A percentile compares a stretch with the other conserved stretches of the same genome.
Conservation (phyloP, 2,113 vertebrate genomes). For the Lamprologus tigripictilis region DNA sequence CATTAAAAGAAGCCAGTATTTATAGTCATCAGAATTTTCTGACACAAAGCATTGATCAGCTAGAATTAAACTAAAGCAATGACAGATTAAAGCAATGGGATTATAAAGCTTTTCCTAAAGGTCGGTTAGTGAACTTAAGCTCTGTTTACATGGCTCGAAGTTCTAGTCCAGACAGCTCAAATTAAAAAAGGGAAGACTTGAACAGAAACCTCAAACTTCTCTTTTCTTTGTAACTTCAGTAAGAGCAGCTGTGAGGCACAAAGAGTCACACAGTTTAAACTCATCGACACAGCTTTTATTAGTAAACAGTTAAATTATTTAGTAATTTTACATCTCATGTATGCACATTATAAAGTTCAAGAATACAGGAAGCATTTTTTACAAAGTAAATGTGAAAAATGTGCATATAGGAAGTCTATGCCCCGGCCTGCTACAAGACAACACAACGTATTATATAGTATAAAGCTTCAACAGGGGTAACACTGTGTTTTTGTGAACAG, state of each 20-base stretch:
- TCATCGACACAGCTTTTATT: background rate
- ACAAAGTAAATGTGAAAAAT: background rate
- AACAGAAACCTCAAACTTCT: background rate
- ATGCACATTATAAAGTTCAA: background rate
- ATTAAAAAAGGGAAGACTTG: background rate
- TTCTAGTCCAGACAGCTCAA: background rate
- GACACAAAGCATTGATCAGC: background rate
- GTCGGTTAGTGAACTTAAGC: background rate
- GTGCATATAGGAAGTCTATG: background rate
- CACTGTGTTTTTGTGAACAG: background rate
- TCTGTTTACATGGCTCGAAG: background rate
- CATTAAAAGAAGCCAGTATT: background rate
- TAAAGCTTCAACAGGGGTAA: background rate
- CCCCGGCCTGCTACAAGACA: background rate
- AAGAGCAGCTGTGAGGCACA: background rate
- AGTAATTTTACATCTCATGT: background rate
- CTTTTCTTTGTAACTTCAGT: background rate
- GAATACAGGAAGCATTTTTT: background rate
- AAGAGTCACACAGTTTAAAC: background rate
- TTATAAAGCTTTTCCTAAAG: background rate
- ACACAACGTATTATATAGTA: background rate
- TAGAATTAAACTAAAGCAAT: background rate
- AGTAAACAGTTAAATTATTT: background rate
- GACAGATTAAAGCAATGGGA: background rate
- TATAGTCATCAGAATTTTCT: background rate